Evolutionary conservation across 37 sponge, comb jelly and placozoan genomes (phyloP), one percentile per base, ranked within the genome.

Genomic region (Cliona cf. orientalis): DNA sequence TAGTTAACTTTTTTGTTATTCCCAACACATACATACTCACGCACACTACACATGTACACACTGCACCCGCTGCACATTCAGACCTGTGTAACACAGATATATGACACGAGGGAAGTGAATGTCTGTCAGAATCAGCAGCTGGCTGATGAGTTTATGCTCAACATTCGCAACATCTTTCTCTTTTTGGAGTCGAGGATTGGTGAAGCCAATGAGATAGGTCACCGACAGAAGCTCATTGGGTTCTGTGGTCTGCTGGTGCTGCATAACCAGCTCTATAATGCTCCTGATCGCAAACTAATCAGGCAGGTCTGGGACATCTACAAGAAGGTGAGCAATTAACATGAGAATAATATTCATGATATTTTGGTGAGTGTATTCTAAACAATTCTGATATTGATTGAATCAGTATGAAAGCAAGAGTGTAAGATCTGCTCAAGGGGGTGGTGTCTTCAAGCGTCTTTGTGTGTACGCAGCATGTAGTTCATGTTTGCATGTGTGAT

Each of bases 281-380:
- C 43, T 34, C 35, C 46, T 0, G 99, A 98, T 44, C 91, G 66
- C 83, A 98, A 93, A 69, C 68, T 96, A 7, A 41, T 78, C 66
- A 76, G 61, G 40, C 76, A 61, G 39, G 72, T 98, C 36, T 98
- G 94, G 94, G 97, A 98, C 46, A 37, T 87, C 31, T 83, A 95
- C 87, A 96, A 94, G 86, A 98, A 84, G 69, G 93, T 94, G 78
- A 38, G 75, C 58, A 56, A 2, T 3, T 5, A 29, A 29, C 3
- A n/a, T n/a, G 45, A 23, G 21, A 11, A 62, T 62, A 11, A 62
- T 23, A 62, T 62, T n/a, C n/a, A n/a, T n/a, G n/a, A n/a, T n/a
- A 7, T 62, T 11, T 28, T 23, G 12, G 6, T 62, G 63, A 25
- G 6, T 25, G 63, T 25, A 62, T 25, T 23, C 6, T 23, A 62